Evolutionary conservation across 92 coral and sea anemone species (phyloP), one percentile per base, ranked within the genome.

Genomic region (Epizoanthus ramosus): DNA sequence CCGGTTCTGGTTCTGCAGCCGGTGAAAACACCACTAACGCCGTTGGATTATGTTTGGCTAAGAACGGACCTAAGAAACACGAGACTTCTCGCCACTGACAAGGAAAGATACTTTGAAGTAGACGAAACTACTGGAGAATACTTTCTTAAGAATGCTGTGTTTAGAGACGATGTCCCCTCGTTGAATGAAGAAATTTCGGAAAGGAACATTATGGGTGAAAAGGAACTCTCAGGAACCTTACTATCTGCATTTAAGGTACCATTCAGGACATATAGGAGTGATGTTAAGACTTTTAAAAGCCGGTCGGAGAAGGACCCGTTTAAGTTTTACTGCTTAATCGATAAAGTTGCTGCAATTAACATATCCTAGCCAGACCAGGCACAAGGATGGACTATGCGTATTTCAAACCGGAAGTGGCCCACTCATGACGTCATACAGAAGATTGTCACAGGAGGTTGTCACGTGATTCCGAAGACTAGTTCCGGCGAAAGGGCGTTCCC

Each of bases 341-440:
- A 85, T 84, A 85, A 85, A 57, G 88, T 85, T 58, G 84, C 88
- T 56, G 84, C 84, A 69, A 77, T 85, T 52, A 79, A 85, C 79
- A 74, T 85, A 81, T 58, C 79, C 65, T 85, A 80, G 88, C 88
- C 88, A 39, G 88, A 35, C 63, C 68, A 66, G 57, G 68, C 64
- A 33, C 43, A 22, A 22, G 45, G 15, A 63, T 85, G 88, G 88
- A 81, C 59, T 74, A 50, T 77, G 21, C 79, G 88, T 53, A 43
- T 22, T 23, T 43, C 31, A 21, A 68, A 79, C 71, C 35, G 79
- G 25, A 73, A 65, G 59, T 85, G 88, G 88, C 88, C 88, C 43
- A 54, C 88, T 75, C 69, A 31, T 12, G 84, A 57, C 35, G 84
- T 85, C 50, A 50, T 73, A 6, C 70, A 85, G 79, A 84, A 68